Conservation (phyloP, 2,888 invertebrate genomes). For the Anaspis maculata region DNA sequence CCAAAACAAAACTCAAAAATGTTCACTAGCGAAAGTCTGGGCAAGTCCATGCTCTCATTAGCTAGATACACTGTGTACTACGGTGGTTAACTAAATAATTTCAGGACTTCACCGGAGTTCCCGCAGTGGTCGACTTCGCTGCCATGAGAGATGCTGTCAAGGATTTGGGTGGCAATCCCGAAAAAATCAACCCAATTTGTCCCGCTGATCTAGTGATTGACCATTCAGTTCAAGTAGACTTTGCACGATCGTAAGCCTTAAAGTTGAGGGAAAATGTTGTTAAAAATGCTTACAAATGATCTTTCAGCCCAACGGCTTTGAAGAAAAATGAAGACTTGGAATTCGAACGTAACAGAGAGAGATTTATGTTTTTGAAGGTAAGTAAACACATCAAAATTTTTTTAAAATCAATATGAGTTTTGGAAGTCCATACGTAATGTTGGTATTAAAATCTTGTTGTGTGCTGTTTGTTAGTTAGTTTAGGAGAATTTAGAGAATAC, state of each 20-base stretch:
- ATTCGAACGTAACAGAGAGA: constrained; percentile 89
- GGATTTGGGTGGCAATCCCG: constrained; percentile 75
- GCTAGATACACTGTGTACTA: too few relatives aligned
- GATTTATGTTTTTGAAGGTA: constrained; percentile 94
- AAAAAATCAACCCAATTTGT: constrained; percentile 93
- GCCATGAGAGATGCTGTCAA: constrained; percentile 96
- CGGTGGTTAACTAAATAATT: constrained; percentile 6
- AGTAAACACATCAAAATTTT: too few relatives aligned
- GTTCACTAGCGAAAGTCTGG: neutral
- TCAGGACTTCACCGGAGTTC: constrained; percentile 92
- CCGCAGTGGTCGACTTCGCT: constrained; percentile 97
- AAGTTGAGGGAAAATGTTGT: too few relatives aligned
- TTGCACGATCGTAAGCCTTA: constrained; percentile 57
- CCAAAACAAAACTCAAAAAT: too few relatives aligned
- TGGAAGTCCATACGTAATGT: too few relatives aligned
- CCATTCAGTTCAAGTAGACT: constrained; percentile 97
- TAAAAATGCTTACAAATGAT: neutral
- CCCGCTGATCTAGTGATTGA: constrained; percentile 98
- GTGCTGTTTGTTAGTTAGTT: too few relatives aligned
- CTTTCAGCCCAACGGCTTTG: constrained; percentile 68
- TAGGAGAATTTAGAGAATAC: too few relatives aligned
- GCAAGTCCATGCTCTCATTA: neutral
- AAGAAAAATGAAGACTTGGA: constrained; percentile 90
- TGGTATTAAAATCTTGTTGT: too few relatives aligned
- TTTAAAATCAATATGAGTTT: too few relatives aligned